These are phyloP conservation scores for Mythimna impura DNA, from an alignment of 2,888 invertebrate species.

Conservation along the genomic window DNA sequence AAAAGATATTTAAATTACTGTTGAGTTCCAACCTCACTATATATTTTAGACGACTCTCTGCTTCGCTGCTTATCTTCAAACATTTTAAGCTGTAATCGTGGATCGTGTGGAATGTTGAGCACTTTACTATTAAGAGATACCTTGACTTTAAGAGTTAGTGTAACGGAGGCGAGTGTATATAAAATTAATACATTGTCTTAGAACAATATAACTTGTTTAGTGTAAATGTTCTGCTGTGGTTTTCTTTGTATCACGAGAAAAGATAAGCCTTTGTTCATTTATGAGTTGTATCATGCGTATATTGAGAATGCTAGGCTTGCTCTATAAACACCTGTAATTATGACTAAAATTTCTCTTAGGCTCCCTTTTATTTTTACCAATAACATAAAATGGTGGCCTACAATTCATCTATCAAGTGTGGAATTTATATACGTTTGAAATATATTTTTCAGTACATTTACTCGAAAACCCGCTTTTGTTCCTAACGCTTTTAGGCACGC, in stretches of 20 bases:
- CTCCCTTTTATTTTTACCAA: too few relatives aligned
- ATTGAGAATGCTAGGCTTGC: too few relatives aligned
- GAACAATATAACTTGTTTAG: slow-evolving; percentile 2
- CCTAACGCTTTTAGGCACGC: too few relatives aligned
- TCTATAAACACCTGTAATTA: too few relatives aligned
- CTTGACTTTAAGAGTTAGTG: slow-evolving; percentile 13
- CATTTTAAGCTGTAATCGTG: slow-evolving; percentile 42
- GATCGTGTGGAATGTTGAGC: slow-evolving; percentile 47
- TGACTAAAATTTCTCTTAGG: too few relatives aligned
- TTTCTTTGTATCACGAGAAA: neutral
- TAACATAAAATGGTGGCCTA: too few relatives aligned
- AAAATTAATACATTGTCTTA: slow-evolving; percentile 2
- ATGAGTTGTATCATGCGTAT: neutral
- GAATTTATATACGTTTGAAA: too few relatives aligned
- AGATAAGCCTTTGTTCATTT: neutral
- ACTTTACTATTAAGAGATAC: slow-evolving; percentile 41
- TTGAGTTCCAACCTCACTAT: neutral
- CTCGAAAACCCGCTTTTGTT: too few relatives aligned
- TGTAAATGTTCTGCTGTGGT: neutral
- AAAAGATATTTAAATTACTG: neutral
- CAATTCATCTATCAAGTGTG: too few relatives aligned
- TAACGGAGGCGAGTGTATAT: neutral
- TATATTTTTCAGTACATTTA: too few relatives aligned
- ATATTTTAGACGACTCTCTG: slow-evolving; percentile 4
- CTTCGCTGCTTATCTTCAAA: slow-evolving; percentile 49